phyloP scores from a whole-genome alignment of 2,113 vertebrate genomes.

The Pyxicephalus adspersus region DNA sequence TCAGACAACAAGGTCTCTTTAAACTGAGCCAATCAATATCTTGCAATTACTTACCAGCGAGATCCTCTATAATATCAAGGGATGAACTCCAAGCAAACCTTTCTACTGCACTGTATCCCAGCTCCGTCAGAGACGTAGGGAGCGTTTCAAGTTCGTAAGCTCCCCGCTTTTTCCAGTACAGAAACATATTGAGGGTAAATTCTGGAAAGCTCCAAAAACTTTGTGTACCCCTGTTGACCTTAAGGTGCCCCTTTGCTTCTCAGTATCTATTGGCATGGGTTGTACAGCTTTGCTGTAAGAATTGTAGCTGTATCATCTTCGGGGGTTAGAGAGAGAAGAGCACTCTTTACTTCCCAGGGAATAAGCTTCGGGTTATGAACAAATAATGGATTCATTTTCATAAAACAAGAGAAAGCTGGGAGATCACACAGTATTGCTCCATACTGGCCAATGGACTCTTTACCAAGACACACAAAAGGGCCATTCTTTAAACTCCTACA shows the following conservation, averaged over 20 bases:
- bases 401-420: conserved; percentile 57
- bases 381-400: conserved; percentile 60
- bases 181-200: conserved; percentile 77
- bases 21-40: not conserved
- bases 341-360: conserved; percentile 55
- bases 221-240: not conserved
- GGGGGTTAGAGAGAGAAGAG: conserved; percentile 48
- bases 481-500: conserved; percentile 82
- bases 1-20: not conserved
- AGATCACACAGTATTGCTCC: conserved; percentile 63
- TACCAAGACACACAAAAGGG: conserved; percentile 74
- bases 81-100: conserved; percentile 89
- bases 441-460: conserved; percentile 69
- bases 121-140: conserved; percentile 66
- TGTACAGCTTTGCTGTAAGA: not conserved
- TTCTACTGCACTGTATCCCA: conserved; percentile 70
- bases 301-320: conserved; percentile 45
- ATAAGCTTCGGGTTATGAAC: conserved; percentile 58
- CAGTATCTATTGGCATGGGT: not conserved
- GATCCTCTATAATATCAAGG: conserved; percentile 81
- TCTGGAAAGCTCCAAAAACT: conserved; percentile 3
- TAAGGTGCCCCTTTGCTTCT: not conserved
- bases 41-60: conserved; percentile 77
- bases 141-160: conserved; percentile 87
- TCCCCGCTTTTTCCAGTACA: conserved; percentile 90